Base-by-base conservation (phyloP, 2,888 invertebrate species). In the Oeneis ivallda region DNA sequence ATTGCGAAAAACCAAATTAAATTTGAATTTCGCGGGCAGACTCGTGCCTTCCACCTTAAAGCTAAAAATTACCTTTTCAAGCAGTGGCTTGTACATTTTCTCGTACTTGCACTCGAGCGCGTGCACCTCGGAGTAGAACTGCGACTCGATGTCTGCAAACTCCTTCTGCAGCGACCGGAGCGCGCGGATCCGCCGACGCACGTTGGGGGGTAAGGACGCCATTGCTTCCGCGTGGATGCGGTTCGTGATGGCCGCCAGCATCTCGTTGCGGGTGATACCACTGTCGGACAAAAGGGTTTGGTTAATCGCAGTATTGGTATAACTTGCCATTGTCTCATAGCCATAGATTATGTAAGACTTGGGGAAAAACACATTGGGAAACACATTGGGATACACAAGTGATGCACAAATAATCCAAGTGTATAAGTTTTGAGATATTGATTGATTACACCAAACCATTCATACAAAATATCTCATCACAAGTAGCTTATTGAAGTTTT, bases 101-200 rank as follows among this genome's bases (percentile, higher is more conserved):
- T 96, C 96, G 84, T 97, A 98, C 86, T 96, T 96, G 91, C 96
- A 96, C 90, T 99, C 99, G 61, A 99, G 93, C 26, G 95, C 94
- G 82, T 99, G 98, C 49, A 99, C 96, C 79, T 98, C 98, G 78
- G 96, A 95, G 87, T 98, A 99, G 89, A 99, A 98, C 80, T 97
- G 95, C 0, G 97, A 96, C 86, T 99, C 98, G 64, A 98, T 93
- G 78, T 97, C 94, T 7, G 96, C 96, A 57, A 96, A 94, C 76
- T 96, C 95, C 76, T 96, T 92, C 85, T 98, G 98, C 1, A 98
- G 86, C 72, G 96, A 95, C 82, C 98, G 97, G 64, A 98, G 89
- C 0, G 97, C 96, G 79, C 96, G 95, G 72, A 98, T 93, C 82
- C 97, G 93, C 76, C 96, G 92, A 83, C 96, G 96, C 45, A 98